These are phyloP conservation scores for Drosophila pseudoananassae DNA, from an alignment of 1,140 invertebrate species.

Conservation along the genomic window DNA sequence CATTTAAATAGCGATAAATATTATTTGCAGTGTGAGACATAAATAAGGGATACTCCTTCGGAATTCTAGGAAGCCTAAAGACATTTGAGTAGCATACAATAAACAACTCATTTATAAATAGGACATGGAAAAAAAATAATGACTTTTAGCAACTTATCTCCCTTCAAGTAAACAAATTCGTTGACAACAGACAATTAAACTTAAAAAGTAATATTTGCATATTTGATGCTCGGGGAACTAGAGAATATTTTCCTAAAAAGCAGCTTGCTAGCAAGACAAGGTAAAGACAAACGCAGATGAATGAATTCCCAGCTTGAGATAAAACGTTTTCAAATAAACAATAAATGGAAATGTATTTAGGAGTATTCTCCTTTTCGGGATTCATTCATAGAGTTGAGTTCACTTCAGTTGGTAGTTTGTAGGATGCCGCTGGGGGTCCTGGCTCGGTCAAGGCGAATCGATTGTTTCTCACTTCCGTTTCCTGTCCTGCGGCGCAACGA, in stretches of 20 bases:
- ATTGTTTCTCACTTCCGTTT: constrained; percentile 66
- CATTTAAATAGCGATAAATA: too few relatives aligned
- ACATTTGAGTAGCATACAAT: not conserved
- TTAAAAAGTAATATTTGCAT: constrained; percentile 44
- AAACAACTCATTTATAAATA: constrained; percentile 26
- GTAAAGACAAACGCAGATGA: constrained; percentile 37
- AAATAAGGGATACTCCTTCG: not conserved
- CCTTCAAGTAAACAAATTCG: not conserved
- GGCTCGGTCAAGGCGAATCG: constrained; percentile 8
- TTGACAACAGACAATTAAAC: constrained; percentile 47
- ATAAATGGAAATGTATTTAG: constrained; percentile 49
- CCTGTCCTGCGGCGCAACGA: constrained; percentile 71
- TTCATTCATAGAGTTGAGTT: constrained; percentile 54
- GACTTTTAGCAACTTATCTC: not conserved
- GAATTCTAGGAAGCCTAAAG: constrained; percentile 4
- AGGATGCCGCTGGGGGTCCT: constrained; percentile 58
- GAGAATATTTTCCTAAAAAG: not conserved
- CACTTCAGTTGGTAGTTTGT: constrained; percentile 44
- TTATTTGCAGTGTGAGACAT: too few relatives aligned
- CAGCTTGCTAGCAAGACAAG: not conserved
- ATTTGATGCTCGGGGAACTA: not conserved
- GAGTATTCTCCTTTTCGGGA: constrained; percentile 16
- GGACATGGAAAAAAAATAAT: constrained; percentile 3
- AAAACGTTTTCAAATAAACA: constrained; percentile 50
- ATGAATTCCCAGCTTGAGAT: constrained; percentile 55